Evolutionary conservation across 2,888 invertebrate species (phyloP).

Genomic region (Apamea anceps): DNA sequence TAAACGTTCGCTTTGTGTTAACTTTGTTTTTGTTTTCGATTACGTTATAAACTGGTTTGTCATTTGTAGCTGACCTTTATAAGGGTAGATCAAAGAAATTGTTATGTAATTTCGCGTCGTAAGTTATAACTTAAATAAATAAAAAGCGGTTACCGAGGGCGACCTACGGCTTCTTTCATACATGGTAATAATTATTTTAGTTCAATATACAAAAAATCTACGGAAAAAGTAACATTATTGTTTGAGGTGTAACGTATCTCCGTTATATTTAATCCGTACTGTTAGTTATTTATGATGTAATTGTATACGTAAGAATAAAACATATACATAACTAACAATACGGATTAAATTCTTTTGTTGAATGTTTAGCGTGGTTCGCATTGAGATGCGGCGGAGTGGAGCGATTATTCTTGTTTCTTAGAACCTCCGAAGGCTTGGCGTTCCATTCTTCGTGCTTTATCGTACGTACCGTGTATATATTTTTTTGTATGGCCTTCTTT

Average conservation of each 20-base stretch:
- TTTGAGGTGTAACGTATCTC: conserved; percentile 29
- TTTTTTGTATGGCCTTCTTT: conserved; percentile 41
- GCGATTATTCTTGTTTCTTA: conserved; percentile 62
- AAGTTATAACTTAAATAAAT: conserved; percentile 15
- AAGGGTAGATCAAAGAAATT: conserved; percentile 36
- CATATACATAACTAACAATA: conserved; percentile 35
- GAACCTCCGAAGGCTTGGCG: conserved; percentile 42
- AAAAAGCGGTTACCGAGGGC: conserved; percentile 12
- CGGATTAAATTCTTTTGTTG: conserved; percentile 66
- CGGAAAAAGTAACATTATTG: conserved; percentile 30
- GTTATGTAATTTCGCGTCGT: conserved; percentile 30
- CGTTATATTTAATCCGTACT: neutral
- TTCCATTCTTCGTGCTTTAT: conserved; percentile 59
- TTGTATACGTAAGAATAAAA: conserved; percentile 43
- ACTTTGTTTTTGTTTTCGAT: conserved; percentile 45
- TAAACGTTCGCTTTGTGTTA: conserved; percentile 33
- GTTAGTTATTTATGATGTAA: neutral
- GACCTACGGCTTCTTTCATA: conserved; percentile 1
- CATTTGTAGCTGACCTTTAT: conserved; percentile 41
- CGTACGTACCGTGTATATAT: conserved; percentile 38
- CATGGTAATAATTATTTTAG: neutral
- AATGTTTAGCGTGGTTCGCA: conserved; percentile 57
- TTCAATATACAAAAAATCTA: conserved; percentile 23
- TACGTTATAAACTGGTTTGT: conserved; percentile 41
- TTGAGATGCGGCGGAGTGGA: conserved; percentile 64